Conservation (phyloP, 1,140 invertebrate genomes). For the Drosophila nasuta region DNA sequence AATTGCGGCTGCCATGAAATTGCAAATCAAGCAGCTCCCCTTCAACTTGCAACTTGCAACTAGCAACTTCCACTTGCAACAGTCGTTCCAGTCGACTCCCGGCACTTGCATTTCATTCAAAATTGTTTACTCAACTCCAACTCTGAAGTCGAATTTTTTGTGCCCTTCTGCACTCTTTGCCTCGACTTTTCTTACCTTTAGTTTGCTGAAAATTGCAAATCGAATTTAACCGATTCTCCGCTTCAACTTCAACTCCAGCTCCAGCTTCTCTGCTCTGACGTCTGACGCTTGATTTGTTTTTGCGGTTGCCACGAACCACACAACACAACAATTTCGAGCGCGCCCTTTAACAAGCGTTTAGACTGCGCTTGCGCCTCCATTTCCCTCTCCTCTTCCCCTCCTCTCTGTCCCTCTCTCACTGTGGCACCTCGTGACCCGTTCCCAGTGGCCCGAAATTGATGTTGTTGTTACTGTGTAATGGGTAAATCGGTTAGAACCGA, state of each 20-base stretch:
- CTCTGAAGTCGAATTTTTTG: slow-evolving; percentile 41
- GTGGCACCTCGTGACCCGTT: slow-evolving; percentile 68
- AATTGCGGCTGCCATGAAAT: slow-evolving; percentile 81
- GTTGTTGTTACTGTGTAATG: slow-evolving; percentile 45
- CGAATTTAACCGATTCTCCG: slow-evolving; percentile 59
- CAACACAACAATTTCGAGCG: slow-evolving; percentile 65
- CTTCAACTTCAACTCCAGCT: background rate
- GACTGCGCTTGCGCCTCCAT: slow-evolving; percentile 36
- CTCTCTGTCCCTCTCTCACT: background rate
- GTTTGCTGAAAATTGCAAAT: slow-evolving; percentile 53
- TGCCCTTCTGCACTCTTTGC: background rate
- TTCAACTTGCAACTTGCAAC: background rate
- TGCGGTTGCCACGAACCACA: slow-evolving; percentile 65
- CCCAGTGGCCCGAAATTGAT: slow-evolving; percentile 47
- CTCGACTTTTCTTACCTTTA: background rate
- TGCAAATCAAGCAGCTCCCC: slow-evolving; percentile 63
- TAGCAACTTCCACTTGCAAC: slow-evolving; percentile 21
- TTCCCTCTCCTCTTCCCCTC: background rate
- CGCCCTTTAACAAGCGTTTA: slow-evolving; percentile 81
- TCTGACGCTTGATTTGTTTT: slow-evolving; percentile 73
- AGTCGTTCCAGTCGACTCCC: slow-evolving; percentile 9
- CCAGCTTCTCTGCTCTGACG: background rate
- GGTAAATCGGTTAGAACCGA: slow-evolving; percentile 47
- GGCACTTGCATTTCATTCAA: slow-evolving; percentile 70
- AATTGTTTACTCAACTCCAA: slow-evolving; percentile 78